These are phyloP conservation scores for Heteropelma amictum DNA, from an alignment of 2,888 invertebrate genomes.

Conservation along the genomic window DNA sequence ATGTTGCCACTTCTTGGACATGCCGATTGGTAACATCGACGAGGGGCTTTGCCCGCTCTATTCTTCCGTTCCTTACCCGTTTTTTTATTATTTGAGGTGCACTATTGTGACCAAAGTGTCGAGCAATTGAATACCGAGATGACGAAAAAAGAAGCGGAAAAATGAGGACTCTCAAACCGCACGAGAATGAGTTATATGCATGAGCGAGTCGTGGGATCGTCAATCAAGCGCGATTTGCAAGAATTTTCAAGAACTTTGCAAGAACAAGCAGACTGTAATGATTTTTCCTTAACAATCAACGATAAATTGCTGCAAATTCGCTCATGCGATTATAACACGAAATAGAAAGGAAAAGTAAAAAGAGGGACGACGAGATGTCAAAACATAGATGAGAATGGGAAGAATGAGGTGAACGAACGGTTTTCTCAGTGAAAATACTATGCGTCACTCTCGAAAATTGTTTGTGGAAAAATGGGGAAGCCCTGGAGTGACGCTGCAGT, in stretches of 20 bases:
- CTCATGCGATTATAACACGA: slow-evolving; percentile 3
- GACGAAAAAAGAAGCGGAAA: slow-evolving; percentile 22
- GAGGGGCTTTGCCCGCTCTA: slow-evolving; percentile 33
- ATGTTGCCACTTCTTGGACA: slow-evolving; percentile 12
- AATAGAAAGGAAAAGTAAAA: not conserved
- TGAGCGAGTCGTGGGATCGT: too few relatives aligned
- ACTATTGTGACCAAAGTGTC: slow-evolving; percentile 60
- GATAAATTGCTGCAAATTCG: not conserved
- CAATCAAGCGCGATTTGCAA: too few relatives aligned
- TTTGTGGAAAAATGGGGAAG: slow-evolving; percentile 34
- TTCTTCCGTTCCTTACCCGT: too few relatives aligned
- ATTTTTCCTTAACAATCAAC: not conserved
- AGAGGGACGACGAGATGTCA: not conserved
- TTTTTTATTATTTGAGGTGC: too few relatives aligned
- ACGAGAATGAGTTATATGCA: too few relatives aligned
- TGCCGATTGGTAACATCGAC: slow-evolving; percentile 19
- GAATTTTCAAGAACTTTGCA: not conserved
- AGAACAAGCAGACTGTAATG: not conserved
- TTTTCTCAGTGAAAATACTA: slow-evolving; percentile 27
- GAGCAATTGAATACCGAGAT: slow-evolving; percentile 67
- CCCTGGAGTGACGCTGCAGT: not conserved
- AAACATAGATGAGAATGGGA: not conserved
- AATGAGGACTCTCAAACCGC: too few relatives aligned
- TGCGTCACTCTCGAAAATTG: slow-evolving; percentile 41
- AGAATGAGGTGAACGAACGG: not conserved